These are phyloP conservation scores for Lophotis ruficrista DNA, from an alignment of 2,113 vertebrate genomes.

Conservation along the genomic window DNA sequence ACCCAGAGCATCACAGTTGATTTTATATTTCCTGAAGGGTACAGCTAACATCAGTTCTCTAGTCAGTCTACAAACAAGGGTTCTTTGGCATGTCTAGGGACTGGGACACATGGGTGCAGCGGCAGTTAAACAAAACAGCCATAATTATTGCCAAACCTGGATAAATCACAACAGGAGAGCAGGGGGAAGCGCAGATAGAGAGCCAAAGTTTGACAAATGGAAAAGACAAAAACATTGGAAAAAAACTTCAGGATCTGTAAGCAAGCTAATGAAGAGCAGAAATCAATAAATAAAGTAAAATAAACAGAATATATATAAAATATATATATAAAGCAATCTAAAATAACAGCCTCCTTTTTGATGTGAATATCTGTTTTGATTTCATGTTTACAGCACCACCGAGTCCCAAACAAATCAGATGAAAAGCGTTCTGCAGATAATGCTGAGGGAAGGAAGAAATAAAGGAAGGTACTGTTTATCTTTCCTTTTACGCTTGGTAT, in stretches of 20 bases:
- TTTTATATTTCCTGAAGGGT: not conserved
- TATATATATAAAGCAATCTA: not conserved
- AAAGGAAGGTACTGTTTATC: slow-evolving; percentile 68
- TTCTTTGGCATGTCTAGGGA: not conserved
- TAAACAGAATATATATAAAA: not conserved
- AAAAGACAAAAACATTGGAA: slow-evolving; percentile 40
- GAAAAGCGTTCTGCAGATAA: slow-evolving; percentile 21
- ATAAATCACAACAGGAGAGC: slow-evolving; percentile 51
- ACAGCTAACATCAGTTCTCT: not conserved
- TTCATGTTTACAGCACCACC: not conserved
- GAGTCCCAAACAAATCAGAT: slow-evolving; percentile 24
- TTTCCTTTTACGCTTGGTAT: slow-evolving; percentile 51
- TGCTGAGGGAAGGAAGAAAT: slow-evolving; percentile 14
- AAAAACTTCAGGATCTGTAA: not conserved
- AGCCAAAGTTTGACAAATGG: slow-evolving; percentile 34
- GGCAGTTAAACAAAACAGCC: slow-evolving; percentile 32
- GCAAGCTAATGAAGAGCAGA: not conserved
- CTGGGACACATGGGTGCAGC: not conserved
- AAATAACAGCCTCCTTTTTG: slow-evolving; percentile 42
- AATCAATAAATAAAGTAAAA: not conserved
- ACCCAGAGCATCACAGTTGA: not conserved
- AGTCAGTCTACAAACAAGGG: not conserved
- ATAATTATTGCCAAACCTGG: slow-evolving; percentile 27
- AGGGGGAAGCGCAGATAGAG: not conserved
- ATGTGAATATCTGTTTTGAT: slow-evolving; percentile 44